Evolutionary conservation across 2,888 invertebrate species (phyloP).

Genomic region (Cenopis cana): DNA sequence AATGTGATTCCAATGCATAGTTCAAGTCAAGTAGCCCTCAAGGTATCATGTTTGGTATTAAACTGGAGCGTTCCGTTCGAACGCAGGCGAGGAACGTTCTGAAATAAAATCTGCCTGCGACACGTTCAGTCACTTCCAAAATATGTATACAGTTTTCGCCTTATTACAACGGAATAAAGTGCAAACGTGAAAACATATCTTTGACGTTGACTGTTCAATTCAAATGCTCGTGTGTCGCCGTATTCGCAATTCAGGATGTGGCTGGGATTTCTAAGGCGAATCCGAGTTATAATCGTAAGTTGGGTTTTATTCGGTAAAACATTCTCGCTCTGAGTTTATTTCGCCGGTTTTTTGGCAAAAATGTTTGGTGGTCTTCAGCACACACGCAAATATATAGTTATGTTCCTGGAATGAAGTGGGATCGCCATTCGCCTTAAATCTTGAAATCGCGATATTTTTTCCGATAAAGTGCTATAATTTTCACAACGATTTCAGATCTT

Average conservation of each 20-base stretch:
- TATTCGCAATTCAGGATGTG: constrained; percentile 58
- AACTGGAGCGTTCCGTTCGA: constrained; percentile 65
- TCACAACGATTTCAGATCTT: not conserved
- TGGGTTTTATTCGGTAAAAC: not conserved
- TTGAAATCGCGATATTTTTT: too few species aligned
- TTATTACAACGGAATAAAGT: too few species aligned
- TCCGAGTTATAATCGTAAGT: not conserved
- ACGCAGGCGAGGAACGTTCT: constrained; percentile 54
- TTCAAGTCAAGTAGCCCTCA: not conserved
- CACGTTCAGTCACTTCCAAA: not conserved
- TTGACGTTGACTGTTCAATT: not conserved
- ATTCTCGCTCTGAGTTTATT: not conserved
- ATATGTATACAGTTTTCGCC: too few species aligned
- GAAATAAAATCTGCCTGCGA: constrained; percentile 43
- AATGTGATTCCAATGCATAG: not conserved
- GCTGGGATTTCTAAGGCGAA: constrained; percentile 40
- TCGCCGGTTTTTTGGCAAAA: too few species aligned
- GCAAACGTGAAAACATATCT: too few species aligned
- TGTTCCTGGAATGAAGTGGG: too few species aligned
- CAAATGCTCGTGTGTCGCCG: constrained; percentile 49
- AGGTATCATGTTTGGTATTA: constrained; percentile 63
- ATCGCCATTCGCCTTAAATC: too few species aligned
- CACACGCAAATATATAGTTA: too few species aligned
- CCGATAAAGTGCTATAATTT: not conserved
- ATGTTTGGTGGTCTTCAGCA: too few species aligned